A percentile compares a stretch with the other conserved stretches of the same genome.
Conservation (phyloP, 1,140 invertebrate genomes). For the Bombus soroeensis region DNA sequence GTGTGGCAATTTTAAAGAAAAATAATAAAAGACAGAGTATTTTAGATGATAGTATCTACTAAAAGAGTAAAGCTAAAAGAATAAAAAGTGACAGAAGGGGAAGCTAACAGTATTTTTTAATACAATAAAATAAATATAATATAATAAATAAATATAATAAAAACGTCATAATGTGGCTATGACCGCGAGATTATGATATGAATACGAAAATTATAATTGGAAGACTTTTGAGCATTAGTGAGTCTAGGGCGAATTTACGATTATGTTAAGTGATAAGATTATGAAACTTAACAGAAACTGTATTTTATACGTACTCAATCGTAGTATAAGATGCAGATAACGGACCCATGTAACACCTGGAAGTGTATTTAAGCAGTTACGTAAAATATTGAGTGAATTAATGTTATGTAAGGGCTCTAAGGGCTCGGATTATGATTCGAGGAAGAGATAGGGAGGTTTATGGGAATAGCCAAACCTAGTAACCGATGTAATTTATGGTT, state of each 20-base stretch:
- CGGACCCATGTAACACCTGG: neutral
- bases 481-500: neutral
- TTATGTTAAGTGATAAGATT: neutral
- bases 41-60: neutral
- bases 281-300: neutral
- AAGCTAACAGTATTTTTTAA: neutral
- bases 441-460: neutral
- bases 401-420: neutral
- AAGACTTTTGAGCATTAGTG: neutral
- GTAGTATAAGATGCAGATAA: neutral
- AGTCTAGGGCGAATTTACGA: neutral
- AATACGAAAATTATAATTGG: neutral
- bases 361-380: neutral
- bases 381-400: slow-evolving; percentile 16
- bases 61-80: neutral
- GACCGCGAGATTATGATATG: neutral
- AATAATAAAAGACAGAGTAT: too few species aligned
- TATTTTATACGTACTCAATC: slow-evolving; percentile 1
- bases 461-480: neutral
- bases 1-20: neutral
- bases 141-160: too few species aligned
- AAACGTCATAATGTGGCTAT: neutral
- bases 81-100: too few species aligned
- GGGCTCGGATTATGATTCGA: neutral
- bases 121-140: too few species aligned